Evolutionary conservation across 2,113 vertebrate species (phyloP).

Genomic region (Leptobrachium leishanense): DNA sequence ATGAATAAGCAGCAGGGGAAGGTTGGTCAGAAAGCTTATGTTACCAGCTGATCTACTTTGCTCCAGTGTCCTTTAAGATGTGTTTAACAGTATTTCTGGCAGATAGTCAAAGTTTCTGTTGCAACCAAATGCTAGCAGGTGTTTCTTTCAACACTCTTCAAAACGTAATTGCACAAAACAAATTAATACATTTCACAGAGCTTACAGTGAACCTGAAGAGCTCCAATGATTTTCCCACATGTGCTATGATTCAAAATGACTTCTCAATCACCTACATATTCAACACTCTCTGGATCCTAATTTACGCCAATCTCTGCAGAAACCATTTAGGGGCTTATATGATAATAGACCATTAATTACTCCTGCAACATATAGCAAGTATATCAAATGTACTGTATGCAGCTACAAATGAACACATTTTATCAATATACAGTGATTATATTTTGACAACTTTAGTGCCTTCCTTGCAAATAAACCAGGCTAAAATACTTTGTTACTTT

Average conservation of each 20-base stretch:
- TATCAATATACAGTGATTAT: too few species aligned
- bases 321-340: too few species aligned
- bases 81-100: constrained; percentile 35
- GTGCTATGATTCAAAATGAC: background rate
- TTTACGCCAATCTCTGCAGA: too few species aligned
- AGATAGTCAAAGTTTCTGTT: constrained; percentile 32
- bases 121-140: constrained; percentile 42
- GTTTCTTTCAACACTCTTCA: constrained; percentile 41
- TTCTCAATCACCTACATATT: constrained; percentile 15
- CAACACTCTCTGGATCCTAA: too few species aligned
- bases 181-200: constrained; percentile 24
- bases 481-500: too few species aligned
- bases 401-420: too few species aligned
- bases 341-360: constrained; percentile 13
- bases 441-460: too few species aligned
- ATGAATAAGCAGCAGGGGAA: constrained; percentile 8
- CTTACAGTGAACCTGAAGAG: constrained; percentile 27
- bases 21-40: constrained; percentile 8
- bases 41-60: constrained; percentile 27
- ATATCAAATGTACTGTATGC: too few species aligned
- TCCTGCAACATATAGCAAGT: too few species aligned
- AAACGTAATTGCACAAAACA: constrained; percentile 42
- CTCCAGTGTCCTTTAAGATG: constrained; percentile 26
- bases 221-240: constrained; percentile 33
- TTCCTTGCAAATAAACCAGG: too few species aligned